Evolutionary conservation across 1,140 invertebrate species (phyloP), one percentile per base, ranked within the genome.

Genomic region (Aphaenogaster rudis): DNA sequence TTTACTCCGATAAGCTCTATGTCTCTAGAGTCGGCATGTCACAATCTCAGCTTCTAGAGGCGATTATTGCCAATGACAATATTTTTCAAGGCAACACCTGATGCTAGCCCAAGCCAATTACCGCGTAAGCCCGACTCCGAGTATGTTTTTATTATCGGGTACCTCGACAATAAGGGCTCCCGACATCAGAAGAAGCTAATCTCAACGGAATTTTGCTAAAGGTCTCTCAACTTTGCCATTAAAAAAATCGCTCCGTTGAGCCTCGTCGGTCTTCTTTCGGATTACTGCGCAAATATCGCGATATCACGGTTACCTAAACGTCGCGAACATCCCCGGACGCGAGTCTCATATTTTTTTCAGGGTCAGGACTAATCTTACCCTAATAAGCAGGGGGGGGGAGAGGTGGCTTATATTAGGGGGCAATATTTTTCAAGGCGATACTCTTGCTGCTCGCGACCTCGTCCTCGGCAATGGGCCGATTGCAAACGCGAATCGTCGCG

Each of bases 61-160:
- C 28, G 54, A 39, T 84, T 84, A 74, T 63, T n/a, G 64, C 15
- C 69, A 63, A 33, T 57, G 54, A 57, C 54, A 74, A 74, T 84
- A 42, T 81, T 71, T 81, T 57, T 81, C 79, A 48, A 81, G 79
- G 79, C 21, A 71, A 81, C 64, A 81, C 50, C 66, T 71, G 52
- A 71, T 71, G 79, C 36, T 66, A 81, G 4, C 15, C 48, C 64
- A 69, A 81, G 78, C 64, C 66, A 71, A 81, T 81, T 81, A 81
- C 52, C 39, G 17, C 52, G n/a, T 48, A 52, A 42, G 21, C 50
- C 45, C 52, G 79, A 21, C 39, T 63, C 8, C 57, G 7, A 28
- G 15, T 33, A 13, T 63, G 59, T 42, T 81, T 81, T 15, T 42
- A 13, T 21, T 36, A 57, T 81, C 36, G 36, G 36, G 28, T 21